phyloP scores from a whole-genome alignment of 2,797 vertebrate genomes.

The Kryptopterus vitreolus region DNA sequence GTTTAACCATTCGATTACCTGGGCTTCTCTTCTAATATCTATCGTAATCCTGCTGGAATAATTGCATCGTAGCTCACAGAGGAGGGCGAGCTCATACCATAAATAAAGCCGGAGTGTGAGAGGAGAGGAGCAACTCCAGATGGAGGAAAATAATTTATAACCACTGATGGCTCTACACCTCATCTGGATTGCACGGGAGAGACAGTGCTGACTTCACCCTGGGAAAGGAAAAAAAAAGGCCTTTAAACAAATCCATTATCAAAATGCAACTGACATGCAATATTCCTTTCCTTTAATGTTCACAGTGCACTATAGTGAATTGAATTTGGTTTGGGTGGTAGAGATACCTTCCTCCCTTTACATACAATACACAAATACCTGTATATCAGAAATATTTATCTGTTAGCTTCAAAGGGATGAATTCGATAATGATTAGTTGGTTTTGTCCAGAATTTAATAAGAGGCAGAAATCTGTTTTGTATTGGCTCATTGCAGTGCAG shows the following conservation, averaged over 20 bases:
- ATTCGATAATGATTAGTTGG: background rate
- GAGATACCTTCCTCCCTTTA: constrained; percentile 19
- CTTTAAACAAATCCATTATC: constrained; percentile 41
- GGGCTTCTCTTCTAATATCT: constrained; percentile 44
- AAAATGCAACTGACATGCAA: constrained; percentile 60
- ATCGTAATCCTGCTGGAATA: constrained; percentile 43
- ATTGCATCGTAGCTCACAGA: constrained; percentile 50
- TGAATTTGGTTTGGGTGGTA: constrained; percentile 33
- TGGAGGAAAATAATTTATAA: constrained; percentile 66
- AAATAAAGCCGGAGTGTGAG: constrained; percentile 51
- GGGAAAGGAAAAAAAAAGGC: constrained; percentile 13
- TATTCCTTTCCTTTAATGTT: constrained; percentile 46
- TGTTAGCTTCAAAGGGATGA: background rate
- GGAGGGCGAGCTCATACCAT: constrained; percentile 48
- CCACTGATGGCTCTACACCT: constrained; percentile 60
- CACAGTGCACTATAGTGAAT: constrained; percentile 50
- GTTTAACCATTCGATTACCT: constrained; percentile 58
- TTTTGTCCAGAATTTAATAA: background rate
- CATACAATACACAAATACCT: constrained; percentile 6
- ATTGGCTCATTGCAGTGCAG: background rate
- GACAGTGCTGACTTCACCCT: constrained; percentile 15
- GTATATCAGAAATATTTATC: constrained; percentile 13
- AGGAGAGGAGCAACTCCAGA: constrained; percentile 51
- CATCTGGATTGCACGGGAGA: constrained; percentile 50
- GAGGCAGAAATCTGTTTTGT: constrained; percentile 5